These are phyloP conservation scores for Enteromius fasciolatus DNA, from an alignment of 2,797 vertebrate genomes.

Conservation along the genomic window DNA sequence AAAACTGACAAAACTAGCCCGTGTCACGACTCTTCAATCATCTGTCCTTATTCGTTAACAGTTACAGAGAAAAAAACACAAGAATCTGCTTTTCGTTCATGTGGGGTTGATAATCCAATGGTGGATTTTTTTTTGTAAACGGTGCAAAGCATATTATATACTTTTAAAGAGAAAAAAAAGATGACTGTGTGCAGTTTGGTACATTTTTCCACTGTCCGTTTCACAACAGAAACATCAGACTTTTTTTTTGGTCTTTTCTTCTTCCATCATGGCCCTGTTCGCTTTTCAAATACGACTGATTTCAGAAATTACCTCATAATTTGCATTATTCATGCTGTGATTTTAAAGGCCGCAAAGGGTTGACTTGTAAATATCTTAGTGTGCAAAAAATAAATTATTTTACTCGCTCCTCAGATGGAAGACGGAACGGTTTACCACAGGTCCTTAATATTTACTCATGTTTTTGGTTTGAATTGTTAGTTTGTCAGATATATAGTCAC, in stretches of 20 bases:
- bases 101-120: constrained; percentile 18
- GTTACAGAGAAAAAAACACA: constrained; percentile 16
- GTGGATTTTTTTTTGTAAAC: constrained; percentile 38
- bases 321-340: constrained; percentile 58
- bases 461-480: constrained; percentile 37
- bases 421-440: constrained; percentile 51
- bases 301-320: constrained; percentile 61
- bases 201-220: constrained; percentile 44
- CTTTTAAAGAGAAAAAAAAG: constrained; percentile 23
- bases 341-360: constrained; percentile 52
- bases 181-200: constrained; percentile 37
- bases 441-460: constrained; percentile 43
- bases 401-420: constrained; percentile 46
- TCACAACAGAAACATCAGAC: constrained; percentile 27
- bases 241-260: not conserved
- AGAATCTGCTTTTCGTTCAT: constrained; percentile 32
- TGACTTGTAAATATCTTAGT: constrained; percentile 56
- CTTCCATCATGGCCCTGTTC: constrained; percentile 22
- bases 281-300: constrained; percentile 38
- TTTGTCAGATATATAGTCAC: constrained; percentile 21
- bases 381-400: constrained; percentile 55
- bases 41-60: constrained; percentile 33
- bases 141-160: constrained; percentile 39
- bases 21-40: constrained; percentile 47
- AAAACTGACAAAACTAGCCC: constrained; percentile 56